Conservation (phyloP, 1,140 invertebrate species). For the Spodoptera litura region DNA sequence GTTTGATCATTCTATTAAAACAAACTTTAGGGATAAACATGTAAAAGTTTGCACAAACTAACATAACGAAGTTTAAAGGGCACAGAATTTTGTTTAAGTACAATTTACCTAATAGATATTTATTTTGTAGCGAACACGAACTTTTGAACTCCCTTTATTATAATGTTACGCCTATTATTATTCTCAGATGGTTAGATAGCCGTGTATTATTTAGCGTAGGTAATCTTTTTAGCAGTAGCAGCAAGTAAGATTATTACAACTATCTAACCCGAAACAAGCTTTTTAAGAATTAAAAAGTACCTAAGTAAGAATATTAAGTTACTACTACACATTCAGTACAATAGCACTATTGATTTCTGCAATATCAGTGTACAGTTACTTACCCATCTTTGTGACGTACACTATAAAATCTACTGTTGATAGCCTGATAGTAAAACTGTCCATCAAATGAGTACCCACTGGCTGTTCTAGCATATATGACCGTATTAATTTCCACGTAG, state of each 20-base stretch:
- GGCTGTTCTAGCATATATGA: not conserved
- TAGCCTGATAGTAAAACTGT: constrained; percentile 1
- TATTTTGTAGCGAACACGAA: not conserved
- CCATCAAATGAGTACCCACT: constrained; percentile 1
- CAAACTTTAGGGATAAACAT: constrained; percentile 26
- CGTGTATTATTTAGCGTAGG: too few species aligned
- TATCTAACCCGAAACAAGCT: too few species aligned
- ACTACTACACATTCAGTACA: too few species aligned
- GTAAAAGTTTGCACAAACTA: constrained; percentile 14
- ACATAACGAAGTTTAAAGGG: constrained; percentile 31
- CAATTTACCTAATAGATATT: not conserved
- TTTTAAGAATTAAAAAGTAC: too few species aligned
- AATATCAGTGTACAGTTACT: too few species aligned
- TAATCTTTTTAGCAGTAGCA: too few species aligned
- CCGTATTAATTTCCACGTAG: not conserved
- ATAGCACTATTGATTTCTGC: too few species aligned
- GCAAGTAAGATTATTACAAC: too few species aligned
- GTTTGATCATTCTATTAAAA: constrained; percentile 2
- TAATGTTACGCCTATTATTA: too few species aligned
- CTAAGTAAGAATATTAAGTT: too few species aligned
- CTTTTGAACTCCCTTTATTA: not conserved
- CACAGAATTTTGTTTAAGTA: constrained; percentile 11
- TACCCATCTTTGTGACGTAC: not conserved
- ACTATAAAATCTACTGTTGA: constrained; percentile 17
- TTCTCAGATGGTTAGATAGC: too few species aligned